phyloP scores from a whole-genome alignment of 1,140 invertebrate genomes.

The Aphis gossypii region DNA sequence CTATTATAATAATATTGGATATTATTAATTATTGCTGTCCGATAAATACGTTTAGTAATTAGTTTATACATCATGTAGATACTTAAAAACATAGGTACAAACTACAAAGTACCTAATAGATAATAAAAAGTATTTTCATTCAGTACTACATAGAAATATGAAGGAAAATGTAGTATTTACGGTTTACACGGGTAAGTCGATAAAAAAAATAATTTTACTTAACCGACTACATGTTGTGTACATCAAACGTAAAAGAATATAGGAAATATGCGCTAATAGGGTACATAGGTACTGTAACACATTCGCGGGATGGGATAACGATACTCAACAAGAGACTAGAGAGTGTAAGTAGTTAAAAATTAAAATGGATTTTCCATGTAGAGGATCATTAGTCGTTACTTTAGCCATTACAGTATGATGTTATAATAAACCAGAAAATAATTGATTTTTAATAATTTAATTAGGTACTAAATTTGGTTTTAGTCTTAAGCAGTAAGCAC shows the following conservation, averaged over 20 bases:
- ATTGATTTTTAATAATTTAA: too few species aligned
- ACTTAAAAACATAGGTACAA: too few species aligned
- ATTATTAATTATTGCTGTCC: too few species aligned
- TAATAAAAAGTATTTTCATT: background rate
- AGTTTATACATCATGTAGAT: too few species aligned
- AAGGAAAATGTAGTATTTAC: background rate
- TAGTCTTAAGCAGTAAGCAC: too few species aligned
- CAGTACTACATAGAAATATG: background rate
- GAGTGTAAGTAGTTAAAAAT: background rate
- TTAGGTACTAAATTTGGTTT: too few species aligned
- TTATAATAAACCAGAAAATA: too few species aligned
- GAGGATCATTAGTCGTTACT: background rate
- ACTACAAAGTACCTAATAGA: too few species aligned
- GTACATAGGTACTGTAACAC: background rate
- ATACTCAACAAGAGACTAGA: background rate
- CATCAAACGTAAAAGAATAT: background rate
- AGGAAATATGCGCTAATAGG: background rate
- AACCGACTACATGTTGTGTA: constrained; percentile 14
- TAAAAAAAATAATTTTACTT: background rate
- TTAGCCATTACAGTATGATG: background rate
- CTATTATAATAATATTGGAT: too few species aligned
- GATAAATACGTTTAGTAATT: too few species aligned
- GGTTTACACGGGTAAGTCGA: background rate
- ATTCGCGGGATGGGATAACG: background rate
- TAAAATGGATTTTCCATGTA: constrained; percentile 14